Base-by-base conservation (phyloP, 2,113 vertebrate species). In the Beaufortia kweichowensis region DNA sequence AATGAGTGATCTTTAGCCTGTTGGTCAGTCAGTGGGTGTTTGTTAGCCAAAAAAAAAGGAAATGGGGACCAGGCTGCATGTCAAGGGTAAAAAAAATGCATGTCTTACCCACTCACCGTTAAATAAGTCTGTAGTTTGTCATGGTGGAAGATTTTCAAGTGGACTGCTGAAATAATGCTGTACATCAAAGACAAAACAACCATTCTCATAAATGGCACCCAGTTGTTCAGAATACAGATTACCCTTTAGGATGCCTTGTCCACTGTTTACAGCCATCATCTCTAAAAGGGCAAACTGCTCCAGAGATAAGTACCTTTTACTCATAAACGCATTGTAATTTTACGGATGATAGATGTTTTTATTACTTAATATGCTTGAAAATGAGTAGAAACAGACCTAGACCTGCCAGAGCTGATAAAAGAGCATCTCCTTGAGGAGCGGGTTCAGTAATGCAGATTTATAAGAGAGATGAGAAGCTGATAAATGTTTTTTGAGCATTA, bases 281-380 rank as follows among this genome's bases (percentile, higher is more conserved):
- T 70, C 50, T 2, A 1, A n/a, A 57, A 10, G 50, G 53, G 50
- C 19, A 70, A 70, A 26, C 50, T 46, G 57, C 57, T 31, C 3
- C 19, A 23, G 24, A 74, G 71, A 61, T 74, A 21, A 74, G 56
- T 61, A 31, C 33, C 39, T 48, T 48, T 61, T 74, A 74, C 39
- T 61, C 48, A 74, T 71, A 15, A 56, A 26, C 33, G 39, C 21
- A 71, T 74, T 74, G 57, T 61, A 74, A 62, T 74, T 74, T 60
- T 61, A 24, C 48, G 71, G 17, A 74, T 46, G 17, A 61, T 74
- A 35, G 41, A 61, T 74, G 56, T 29, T 29, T 5, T 14, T 48
- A 23, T 62, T 74, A 26, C 69, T 72, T 60, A 55, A 43, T 24
- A 61, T 21, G 70, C 35, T 19, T 8, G 4, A 15, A 28, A 61